These are phyloP conservation scores for Diarsia brunnea DNA, from an alignment of 2,888 invertebrate species.

Conservation along the genomic window DNA sequence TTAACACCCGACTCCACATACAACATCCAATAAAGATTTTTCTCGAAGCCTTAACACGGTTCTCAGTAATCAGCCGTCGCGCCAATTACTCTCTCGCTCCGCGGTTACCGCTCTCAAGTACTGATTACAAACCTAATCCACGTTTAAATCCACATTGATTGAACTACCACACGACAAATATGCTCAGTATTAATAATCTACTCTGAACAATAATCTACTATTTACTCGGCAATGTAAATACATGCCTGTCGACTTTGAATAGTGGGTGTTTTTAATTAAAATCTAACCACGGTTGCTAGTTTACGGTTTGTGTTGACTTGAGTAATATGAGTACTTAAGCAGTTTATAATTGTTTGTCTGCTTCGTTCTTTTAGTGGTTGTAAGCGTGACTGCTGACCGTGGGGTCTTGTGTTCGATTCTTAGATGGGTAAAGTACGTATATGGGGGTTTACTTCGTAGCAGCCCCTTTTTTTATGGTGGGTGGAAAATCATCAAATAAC, in stretches of 20 bases:
- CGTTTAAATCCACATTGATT: conserved; percentile 63
- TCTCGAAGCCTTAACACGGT: conserved; percentile 28
- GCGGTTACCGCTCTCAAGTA: conserved; percentile 30
- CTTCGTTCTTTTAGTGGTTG: neutral
- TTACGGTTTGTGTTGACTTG: conserved; percentile 38
- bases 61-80: conserved; percentile 40
- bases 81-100: conserved; percentile 29
- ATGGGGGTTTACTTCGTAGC: too few species aligned
- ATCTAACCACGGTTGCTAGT: conserved; percentile 25
- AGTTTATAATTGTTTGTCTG: neutral
- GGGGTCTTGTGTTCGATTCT: neutral
- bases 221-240: conserved; percentile 60
- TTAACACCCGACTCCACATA: conserved; percentile 6
- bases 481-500: too few species aligned
- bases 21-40: conserved; percentile 40
- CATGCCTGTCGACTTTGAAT: conserved; percentile 38
- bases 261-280: conserved; percentile 61
- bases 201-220: conserved; percentile 59
- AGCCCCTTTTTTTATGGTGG: too few species aligned
- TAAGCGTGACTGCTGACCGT: neutral
- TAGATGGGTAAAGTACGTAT: neutral
- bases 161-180: conserved; percentile 65
- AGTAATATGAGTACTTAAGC: conserved; percentile 36
- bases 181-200: conserved; percentile 59
- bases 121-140: conserved; percentile 63